Conservation (phyloP, 2,888 invertebrate genomes). For the Caenorhabditis uteleia region DNA sequence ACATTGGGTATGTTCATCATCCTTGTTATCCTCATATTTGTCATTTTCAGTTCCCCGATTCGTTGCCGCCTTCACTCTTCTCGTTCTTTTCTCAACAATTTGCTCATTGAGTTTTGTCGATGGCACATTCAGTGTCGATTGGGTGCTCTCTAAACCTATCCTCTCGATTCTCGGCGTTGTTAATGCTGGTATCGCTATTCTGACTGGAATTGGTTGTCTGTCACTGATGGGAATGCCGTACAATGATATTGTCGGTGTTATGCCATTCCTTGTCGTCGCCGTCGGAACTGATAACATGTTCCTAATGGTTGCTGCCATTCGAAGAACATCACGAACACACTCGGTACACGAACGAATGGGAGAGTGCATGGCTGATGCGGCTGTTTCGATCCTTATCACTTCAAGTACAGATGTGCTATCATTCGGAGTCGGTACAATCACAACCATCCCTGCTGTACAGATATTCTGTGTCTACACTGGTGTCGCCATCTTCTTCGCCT, state of each 20-base stretch:
- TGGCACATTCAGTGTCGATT: constrained; percentile 80
- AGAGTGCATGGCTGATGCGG: constrained; percentile 87
- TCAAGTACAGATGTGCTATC: constrained; percentile 63
- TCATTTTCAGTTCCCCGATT: constrained; percentile 62
- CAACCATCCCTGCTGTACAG: constrained; percentile 89
- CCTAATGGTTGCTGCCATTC: constrained; percentile 92
- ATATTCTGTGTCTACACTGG: constrained; percentile 90
- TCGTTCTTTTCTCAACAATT: constrained; percentile 64
- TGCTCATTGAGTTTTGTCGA: constrained; percentile 78
- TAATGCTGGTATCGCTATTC: constrained; percentile 88
- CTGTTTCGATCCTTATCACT: constrained; percentile 91
- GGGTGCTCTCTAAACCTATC: constrained; percentile 81
- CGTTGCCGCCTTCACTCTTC: constrained; percentile 62
- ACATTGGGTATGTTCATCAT: constrained; percentile 71
- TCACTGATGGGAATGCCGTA: constrained; percentile 89
- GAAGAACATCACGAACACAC: constrained; percentile 78
- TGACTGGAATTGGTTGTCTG: constrained; percentile 86
- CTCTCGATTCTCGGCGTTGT: constrained; percentile 87
- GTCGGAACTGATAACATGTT: constrained; percentile 95
- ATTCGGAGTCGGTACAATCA: constrained; percentile 77
- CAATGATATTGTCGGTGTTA: constrained; percentile 91
- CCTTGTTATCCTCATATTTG: neutral
- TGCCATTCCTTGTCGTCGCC: constrained; percentile 92
- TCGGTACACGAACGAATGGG: constrained; percentile 74
- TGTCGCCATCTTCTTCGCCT: constrained; percentile 65